These are phyloP conservation scores for Tenthredo distinguenda DNA, from an alignment of 2,888 invertebrate genomes.

Conservation along the genomic window DNA sequence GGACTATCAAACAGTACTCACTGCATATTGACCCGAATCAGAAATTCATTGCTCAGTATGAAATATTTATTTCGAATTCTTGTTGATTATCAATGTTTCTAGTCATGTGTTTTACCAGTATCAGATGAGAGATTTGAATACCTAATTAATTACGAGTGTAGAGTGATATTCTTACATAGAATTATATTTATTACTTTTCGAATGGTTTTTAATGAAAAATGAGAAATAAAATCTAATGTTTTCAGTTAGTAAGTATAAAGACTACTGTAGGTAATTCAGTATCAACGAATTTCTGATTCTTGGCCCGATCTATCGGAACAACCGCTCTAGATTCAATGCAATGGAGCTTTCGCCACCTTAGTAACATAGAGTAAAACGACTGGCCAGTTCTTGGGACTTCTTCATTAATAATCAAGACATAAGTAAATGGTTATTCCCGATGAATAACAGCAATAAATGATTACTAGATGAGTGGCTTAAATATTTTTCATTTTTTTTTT, in stretches of 20 bases:
- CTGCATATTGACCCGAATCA: conserved; percentile 6
- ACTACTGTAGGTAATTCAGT: neutral
- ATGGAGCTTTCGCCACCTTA: neutral
- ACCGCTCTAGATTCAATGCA: too few species aligned
- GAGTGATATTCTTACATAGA: neutral
- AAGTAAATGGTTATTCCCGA: conserved; percentile 8
- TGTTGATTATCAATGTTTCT: neutral
- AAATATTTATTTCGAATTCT: neutral
- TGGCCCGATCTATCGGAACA: neutral
- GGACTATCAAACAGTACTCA: conserved; percentile 4
- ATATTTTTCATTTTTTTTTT: neutral
- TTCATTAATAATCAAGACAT: conserved; percentile 11
- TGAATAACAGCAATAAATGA: conserved; percentile 13
- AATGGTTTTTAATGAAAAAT: neutral
- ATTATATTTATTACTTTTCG: neutral
- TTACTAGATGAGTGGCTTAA: conserved; percentile 37
- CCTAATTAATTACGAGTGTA: neutral
- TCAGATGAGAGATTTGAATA: too few species aligned
- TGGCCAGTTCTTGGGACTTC: neutral
- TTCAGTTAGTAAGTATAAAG: neutral
- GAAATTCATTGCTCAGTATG: neutral
- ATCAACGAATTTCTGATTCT: conserved; percentile 11
- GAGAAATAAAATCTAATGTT: neutral
- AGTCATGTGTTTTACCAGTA: neutral
- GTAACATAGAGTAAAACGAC: neutral